Percentiles rank a stretch among this genome's conserved stretches.
phyloP scores from a whole-genome alignment of 2,888 invertebrate genomes.

The Operophtera brumata region DNA sequence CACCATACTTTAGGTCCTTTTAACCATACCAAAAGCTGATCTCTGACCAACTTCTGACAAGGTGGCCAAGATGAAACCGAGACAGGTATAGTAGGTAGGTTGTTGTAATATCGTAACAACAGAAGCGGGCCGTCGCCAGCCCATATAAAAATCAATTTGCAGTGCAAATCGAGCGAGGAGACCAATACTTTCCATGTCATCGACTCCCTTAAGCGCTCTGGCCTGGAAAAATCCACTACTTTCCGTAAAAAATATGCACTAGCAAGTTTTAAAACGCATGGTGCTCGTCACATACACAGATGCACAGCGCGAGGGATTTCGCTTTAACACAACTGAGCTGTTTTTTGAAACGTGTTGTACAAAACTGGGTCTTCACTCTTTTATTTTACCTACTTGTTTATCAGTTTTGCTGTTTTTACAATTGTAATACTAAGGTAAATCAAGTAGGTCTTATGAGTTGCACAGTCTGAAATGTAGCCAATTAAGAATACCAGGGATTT shows the following conservation, averaged over 20 bases:
- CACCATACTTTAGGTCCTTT: too few relatives aligned
- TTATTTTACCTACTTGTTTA: slow-evolving; percentile 1
- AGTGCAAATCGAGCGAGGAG: slow-evolving; percentile 74
- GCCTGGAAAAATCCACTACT: slow-evolving; percentile 69
- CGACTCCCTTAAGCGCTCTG: slow-evolving; percentile 62
- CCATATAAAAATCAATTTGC: slow-evolving; percentile 76
- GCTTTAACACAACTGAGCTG: slow-evolving; percentile 35
- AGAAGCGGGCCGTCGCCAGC: slow-evolving; percentile 42
- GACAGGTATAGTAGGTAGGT: too few relatives aligned
- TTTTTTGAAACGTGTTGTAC: slow-evolving; percentile 7
- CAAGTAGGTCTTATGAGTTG: too few relatives aligned
- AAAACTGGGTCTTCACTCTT: slow-evolving; percentile 6
- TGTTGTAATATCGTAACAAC: slow-evolving; percentile 25
- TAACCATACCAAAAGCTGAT: too few relatives aligned
- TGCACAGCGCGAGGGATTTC: slow-evolving; percentile 30
- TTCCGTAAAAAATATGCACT: slow-evolving; percentile 50
- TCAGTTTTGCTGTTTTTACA: background rate
- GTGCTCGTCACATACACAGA: slow-evolving; percentile 32
- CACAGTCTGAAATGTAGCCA: too few relatives aligned
- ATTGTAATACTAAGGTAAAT: too few relatives aligned
- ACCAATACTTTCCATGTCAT: slow-evolving; percentile 76
- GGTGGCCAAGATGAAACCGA: too few relatives aligned
- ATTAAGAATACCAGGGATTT: too few relatives aligned
- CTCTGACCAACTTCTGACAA: too few relatives aligned
- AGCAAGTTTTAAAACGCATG: slow-evolving; percentile 46